A percentile compares a stretch with the other conserved stretches of the same genome.
Evolutionary conservation across 1,140 invertebrate species (phyloP).

Genomic region (Helicorthomorpha holstii): DNA sequence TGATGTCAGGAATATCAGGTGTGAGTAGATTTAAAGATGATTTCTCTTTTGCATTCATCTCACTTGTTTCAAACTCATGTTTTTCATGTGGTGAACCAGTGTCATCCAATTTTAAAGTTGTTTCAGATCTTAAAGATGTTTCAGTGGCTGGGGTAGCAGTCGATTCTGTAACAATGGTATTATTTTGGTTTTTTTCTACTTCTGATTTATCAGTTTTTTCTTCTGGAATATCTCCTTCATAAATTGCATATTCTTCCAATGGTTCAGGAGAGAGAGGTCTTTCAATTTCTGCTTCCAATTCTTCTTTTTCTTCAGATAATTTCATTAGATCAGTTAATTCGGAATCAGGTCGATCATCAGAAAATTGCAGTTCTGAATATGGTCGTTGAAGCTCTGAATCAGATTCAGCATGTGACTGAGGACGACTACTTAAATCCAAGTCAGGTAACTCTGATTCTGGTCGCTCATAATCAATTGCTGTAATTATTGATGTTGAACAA

Average conservation of each 20-base stretch:
- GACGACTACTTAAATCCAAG: conserved; percentile 13
- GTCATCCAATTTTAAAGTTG: conserved; percentile 4
- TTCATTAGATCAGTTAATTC: conserved; percentile 26
- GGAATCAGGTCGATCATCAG: conserved; percentile 26
- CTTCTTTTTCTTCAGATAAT: conserved; percentile 5
- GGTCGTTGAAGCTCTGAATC: conserved; percentile 23
- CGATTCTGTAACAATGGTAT: conserved; percentile 14
- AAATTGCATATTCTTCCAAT: conserved; percentile 10
- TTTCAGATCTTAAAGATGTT: background rate
- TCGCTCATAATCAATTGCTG: conserved; percentile 22
- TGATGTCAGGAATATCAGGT: conserved; percentile 45
- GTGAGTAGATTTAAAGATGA: conserved; percentile 22
- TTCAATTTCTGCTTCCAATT: conserved; percentile 28
- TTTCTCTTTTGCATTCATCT: conserved; percentile 29
- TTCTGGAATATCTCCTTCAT: conserved; percentile 15
- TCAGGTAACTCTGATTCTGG: conserved; percentile 18
- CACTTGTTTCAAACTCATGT: conserved; percentile 28
- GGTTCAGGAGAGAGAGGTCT: conserved; percentile 33
- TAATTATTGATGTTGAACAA: background rate
- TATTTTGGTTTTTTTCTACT: conserved; percentile 18
- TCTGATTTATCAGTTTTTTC: conserved; percentile 18
- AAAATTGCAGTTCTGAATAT: conserved; percentile 20
- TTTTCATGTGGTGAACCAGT: conserved; percentile 25
- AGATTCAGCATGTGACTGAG: conserved; percentile 15
- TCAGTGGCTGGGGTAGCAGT: conserved; percentile 9